phyloP scores from a whole-genome alignment of 1,140 invertebrate genomes.

The Mycetomoellerius zeteki region DNA sequence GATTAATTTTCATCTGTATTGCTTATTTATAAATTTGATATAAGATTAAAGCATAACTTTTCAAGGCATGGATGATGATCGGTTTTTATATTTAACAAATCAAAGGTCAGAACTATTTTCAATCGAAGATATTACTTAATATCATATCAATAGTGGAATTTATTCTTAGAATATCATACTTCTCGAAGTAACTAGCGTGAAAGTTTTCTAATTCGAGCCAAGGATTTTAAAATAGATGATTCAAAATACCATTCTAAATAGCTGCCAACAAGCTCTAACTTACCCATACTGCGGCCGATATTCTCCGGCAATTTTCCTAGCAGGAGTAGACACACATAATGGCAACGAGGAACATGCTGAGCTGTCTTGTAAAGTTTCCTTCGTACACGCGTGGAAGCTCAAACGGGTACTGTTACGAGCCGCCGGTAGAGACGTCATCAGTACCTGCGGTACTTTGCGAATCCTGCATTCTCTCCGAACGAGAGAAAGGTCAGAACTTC shows the following conservation, averaged over 20 bases:
- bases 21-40: neutral
- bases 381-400: slow-evolving; percentile 13
- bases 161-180: neutral
- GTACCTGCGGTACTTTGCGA: slow-evolving; percentile 32
- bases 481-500: slow-evolving; percentile 57
- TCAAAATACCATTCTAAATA: slow-evolving; percentile 29
- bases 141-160: neutral
- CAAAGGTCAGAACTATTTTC: neutral
- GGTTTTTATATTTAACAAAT: neutral
- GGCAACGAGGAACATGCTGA: neutral
- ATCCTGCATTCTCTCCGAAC: slow-evolving; percentile 53
- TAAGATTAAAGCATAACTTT: neutral
- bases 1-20: neutral
- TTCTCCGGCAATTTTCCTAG: slow-evolving; percentile 32
- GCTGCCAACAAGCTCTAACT: neutral
- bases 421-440: slow-evolving; percentile 19
- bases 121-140: neutral
- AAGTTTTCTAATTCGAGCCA: neutral
- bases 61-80: neutral
- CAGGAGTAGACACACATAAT: slow-evolving; percentile 18
- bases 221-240: neutral
- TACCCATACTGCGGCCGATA: slow-evolving; percentile 1
- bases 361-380: slow-evolving; percentile 29
- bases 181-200: neutral
- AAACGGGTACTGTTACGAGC: slow-evolving; percentile 29